phyloP scores from a whole-genome alignment of 2,888 invertebrate genomes.

The Meiosimyza platycephala region DNA sequence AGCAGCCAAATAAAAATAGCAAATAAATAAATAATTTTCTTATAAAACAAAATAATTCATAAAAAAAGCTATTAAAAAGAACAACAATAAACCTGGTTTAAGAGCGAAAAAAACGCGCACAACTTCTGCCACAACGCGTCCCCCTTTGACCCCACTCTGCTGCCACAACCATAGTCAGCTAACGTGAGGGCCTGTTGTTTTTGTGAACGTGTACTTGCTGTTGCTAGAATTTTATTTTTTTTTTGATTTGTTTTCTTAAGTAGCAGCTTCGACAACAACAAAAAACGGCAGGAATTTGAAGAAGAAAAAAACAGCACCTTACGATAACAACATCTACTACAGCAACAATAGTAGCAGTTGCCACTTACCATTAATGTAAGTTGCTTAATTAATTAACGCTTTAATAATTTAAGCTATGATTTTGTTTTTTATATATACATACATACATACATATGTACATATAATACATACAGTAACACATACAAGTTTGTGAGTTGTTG shows the following conservation, averaged over 20 bases:
- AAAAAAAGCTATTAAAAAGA: no score
- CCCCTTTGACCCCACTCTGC: neutral
- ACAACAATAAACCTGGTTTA: no score
- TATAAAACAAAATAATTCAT: neutral
- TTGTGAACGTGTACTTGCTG: neutral
- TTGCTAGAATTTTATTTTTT: constrained; percentile 7
- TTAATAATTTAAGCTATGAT: neutral
- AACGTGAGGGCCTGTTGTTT: neutral
- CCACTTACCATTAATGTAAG: constrained; percentile 17
- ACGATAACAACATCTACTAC: neutral
- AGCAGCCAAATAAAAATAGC: neutral
- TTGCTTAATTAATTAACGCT: neutral
- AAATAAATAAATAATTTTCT: constrained; percentile 10
- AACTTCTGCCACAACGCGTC: neutral
- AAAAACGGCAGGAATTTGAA: neutral
- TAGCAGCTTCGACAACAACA: constrained; percentile 7
- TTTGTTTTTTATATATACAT: no score
- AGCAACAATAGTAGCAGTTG: constrained; percentile 5
- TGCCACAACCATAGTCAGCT: neutral
- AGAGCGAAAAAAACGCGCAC: neutral
- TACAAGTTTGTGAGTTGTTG: no score
- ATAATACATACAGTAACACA: no score
- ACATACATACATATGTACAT: no score
- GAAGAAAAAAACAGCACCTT: no score
- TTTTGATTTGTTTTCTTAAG: constrained; percentile 24